Base-by-base conservation (phyloP, 2,888 invertebrate genomes). In the Spilarctia lutea region DNA sequence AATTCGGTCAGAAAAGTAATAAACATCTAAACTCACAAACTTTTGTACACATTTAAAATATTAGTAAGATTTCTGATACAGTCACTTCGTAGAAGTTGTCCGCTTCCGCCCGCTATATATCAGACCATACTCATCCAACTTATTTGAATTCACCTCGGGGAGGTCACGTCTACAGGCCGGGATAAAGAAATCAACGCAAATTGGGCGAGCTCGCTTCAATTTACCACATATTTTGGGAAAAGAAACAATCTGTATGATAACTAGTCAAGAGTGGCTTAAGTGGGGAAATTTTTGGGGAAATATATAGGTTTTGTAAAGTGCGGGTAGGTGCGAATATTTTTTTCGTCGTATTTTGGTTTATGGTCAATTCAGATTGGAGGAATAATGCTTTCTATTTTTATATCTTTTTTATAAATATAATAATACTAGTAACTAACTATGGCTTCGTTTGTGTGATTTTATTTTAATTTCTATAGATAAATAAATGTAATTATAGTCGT, bases 131-230 rank as follows among this genome's bases (percentile, higher is more conserved):
- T 75, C 52, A 4, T 10, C 24, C 18, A 68, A 42, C 86, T 91
- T 86, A 91, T 93, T 90, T 75, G 70, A 84, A 93, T 94, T 92
- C 93, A 83, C 75, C 81, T 52, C 83, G 68, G 76, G 78, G 75
- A 75, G 79, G 83, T 82, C 88, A 88, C 88, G 86, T 87, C 68
- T 79, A 85, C 81, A 83, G 87, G 78, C 79, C 80, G 83, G 91
- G 91, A 93, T 93, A 92, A 93, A 93, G 93, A 92, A 93, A 94
- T 93, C 93, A 91, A 91, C 89, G 91, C 91, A 93, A 93, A 93
- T 93, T 91, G 92, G 87, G 86, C 91, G 84, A 79, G 82, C 85
- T 80, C 84, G 84, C 82, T 83, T 85, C 86, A 81, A 85, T 84
- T 86, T 83, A 84, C 88, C 88, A 87, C 90, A 90, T 88, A 89